Evolutionary conservation across 2,113 vertebrate species (phyloP).

Genomic region (Illadopsis cleaveri): DNA sequence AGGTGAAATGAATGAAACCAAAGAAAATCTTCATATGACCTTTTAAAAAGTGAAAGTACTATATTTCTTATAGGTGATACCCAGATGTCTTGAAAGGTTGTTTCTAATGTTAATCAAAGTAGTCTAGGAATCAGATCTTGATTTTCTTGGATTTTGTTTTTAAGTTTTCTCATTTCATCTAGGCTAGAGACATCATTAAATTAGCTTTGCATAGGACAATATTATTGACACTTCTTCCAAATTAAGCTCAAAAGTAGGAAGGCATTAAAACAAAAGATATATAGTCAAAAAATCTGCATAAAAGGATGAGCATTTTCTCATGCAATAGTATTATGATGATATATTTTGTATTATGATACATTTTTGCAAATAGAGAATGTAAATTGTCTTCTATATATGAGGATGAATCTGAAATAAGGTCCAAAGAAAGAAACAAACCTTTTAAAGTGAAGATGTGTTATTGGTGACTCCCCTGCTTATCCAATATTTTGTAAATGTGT

Average conservation of each 20-base stretch:
- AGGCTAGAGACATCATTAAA: neutral
- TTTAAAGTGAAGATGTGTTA: neutral
- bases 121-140: neutral
- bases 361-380: neutral
- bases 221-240: neutral
- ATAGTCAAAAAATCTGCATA: neutral
- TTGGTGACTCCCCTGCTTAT: neutral
- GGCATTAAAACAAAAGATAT: neutral
- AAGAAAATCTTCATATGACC: neutral
- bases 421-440: neutral
- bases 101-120: neutral
- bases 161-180: neutral
- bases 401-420: neutral
- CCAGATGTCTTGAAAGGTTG: neutral
- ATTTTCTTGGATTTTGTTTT: neutral
- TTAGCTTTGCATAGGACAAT: neutral
- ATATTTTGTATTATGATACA: neutral
- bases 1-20: neutral
- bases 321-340: neutral
- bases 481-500: neutral
- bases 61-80: neutral
- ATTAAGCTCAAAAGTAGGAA: neutral
- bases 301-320: neutral
- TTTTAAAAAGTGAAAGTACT: neutral
- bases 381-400: neutral